Evolutionary conservation across 2,888 invertebrate species (phyloP).

Genomic region (Dysmachus trigonus): DNA sequence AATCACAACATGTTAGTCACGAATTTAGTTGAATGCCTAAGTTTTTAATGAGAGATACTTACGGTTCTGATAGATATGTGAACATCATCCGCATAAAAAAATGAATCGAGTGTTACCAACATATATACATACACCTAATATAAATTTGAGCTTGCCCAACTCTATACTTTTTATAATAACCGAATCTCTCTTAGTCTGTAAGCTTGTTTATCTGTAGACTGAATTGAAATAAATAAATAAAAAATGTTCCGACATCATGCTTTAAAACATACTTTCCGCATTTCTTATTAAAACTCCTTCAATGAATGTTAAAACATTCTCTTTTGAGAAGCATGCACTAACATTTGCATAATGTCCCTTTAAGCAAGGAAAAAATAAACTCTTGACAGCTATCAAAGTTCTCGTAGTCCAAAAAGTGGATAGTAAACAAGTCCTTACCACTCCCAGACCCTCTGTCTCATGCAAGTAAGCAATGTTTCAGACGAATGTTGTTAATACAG

Average conservation of each 20-base stretch:
- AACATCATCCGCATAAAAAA: too few species aligned
- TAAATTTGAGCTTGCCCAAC: too few species aligned
- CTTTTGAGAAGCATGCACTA: neutral
- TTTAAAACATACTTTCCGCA: neutral
- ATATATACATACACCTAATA: too few species aligned
- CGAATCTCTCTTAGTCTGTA: too few species aligned
- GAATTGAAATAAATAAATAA: too few species aligned
- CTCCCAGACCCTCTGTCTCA: neutral
- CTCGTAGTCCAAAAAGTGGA: neutral
- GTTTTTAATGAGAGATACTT: too few species aligned
- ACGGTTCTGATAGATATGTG: too few species aligned
- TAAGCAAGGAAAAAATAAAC: neutral
- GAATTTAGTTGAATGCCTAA: too few species aligned
- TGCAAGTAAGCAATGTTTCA: neutral
- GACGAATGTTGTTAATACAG: neutral
- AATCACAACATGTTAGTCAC: too few species aligned
- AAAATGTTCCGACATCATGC: neutral
- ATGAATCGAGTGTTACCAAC: too few species aligned
- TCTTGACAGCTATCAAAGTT: neutral
- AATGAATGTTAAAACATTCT: neutral
- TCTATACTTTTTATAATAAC: too few species aligned
- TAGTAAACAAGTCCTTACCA: neutral
- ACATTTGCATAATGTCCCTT: neutral
- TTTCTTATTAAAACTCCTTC: neutral
- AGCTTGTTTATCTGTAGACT: too few species aligned